Evolutionary conservation across 2,113 vertebrate genomes (phyloP).

Genomic region (Excalfactoria chinensis): DNA sequence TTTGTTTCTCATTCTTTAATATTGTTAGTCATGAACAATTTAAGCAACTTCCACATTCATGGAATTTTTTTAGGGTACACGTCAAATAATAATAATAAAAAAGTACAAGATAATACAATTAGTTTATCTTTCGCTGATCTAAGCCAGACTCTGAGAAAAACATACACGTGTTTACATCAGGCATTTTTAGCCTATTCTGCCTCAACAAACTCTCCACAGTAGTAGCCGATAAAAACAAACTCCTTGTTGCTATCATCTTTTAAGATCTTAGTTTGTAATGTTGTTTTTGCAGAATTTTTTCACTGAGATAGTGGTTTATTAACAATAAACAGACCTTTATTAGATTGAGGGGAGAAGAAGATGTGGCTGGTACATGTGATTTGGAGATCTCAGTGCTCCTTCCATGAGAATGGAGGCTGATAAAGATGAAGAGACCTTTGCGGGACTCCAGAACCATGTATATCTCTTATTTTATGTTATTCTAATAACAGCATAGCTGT

Average conservation of each 20-base stretch:
- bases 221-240: slow-evolving; percentile 10
- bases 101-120: too few relatives aligned
- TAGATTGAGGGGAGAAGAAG: background rate
- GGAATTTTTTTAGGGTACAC: background rate
- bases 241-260: slow-evolving; percentile 33
- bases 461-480: slow-evolving; percentile 57
- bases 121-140: background rate
- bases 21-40: background rate
- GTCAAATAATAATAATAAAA: background rate
- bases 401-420: slow-evolving; percentile 42
- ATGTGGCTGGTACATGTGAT: background rate
- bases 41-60: background rate
- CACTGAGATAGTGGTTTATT: slow-evolving; percentile 25
- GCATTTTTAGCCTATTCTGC: background rate
- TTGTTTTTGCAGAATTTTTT: slow-evolving; percentile 31
- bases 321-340: slow-evolving; percentile 46
- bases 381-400: slow-evolving; percentile 38
- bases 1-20: background rate
- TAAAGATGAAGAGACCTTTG: slow-evolving; percentile 62
- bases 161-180: background rate
- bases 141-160: background rate
- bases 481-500: slow-evolving; percentile 59
- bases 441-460: slow-evolving; percentile 33
- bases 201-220: background rate
- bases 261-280: slow-evolving; percentile 20